Base-by-base conservation (phyloP, 1,140 invertebrate genomes). In the Chironomus tepperi region DNA sequence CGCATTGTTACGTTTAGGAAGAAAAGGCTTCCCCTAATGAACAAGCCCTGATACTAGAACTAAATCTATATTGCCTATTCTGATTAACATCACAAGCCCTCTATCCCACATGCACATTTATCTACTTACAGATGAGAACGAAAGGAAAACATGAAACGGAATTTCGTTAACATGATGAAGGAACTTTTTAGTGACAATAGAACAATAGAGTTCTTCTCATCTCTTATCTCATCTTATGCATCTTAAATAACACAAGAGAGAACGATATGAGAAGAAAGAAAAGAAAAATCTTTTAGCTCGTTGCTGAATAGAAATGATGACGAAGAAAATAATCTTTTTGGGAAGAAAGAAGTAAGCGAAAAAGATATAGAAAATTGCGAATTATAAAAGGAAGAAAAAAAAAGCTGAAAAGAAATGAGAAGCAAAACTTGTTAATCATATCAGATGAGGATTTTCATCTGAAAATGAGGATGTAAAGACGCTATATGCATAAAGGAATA, bases 121-220 rank as follows among this genome's bases (percentile, higher is more conserved):
- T 34, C 24, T 34, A 1, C 24, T 34, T 34, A 34, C 24, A 34
- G 24, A 34, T 34, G 24, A 34, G 24, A 2, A 34, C 5, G 5
- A 34, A 5, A 34, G 24, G 47, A 57, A 57, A 57, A 57, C 47
- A 57, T 57, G 47, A 57, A 57, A 57, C 47, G 47, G n/a, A n/a
- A 57, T 57, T 57, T 57, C 15, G 10, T 57, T 57, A 57, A 57
- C 47, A 57, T 57, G 47, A 57, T 57, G 47, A n/a, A 57, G n/a
- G 47, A 57, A 57, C 47, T 57, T 57, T n/a, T 57, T 57, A 57
- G 47, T 57, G 47, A 57, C 47, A 57, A 57, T 12, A 57, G 47
- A 57, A 57, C 47, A 57, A 57, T 57, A 57, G 47, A 57, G 47
- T 57, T 57, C 47, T 57, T 57, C n/a, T 57, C 47, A 57, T 57